Conservation (phyloP, 2,888 invertebrate genomes). For the Acanthococcus lagerstroemiae region DNA sequence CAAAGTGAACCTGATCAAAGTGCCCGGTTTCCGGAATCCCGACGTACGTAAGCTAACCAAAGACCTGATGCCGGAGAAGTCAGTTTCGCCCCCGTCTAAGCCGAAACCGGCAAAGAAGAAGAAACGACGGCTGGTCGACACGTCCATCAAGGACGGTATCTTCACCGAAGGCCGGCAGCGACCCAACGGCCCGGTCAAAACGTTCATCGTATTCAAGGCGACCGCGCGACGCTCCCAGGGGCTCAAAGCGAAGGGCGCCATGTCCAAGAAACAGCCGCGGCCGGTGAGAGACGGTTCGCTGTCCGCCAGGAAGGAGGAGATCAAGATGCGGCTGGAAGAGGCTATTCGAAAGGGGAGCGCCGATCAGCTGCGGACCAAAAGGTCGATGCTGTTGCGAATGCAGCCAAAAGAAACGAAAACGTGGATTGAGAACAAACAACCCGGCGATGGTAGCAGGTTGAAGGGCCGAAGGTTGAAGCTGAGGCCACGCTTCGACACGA, state of each 20-base stretch:
- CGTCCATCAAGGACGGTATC: neutral
- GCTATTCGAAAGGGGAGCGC: no score
- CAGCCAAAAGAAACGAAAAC: no score
- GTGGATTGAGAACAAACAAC: no score
- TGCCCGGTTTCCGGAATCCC: neutral
- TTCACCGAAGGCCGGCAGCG: neutral
- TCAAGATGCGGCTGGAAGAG: no score
- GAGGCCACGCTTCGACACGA: no score
- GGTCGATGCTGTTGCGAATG: no score
- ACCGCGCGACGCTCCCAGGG: neutral
- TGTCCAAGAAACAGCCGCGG: neutral
- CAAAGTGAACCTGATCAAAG: neutral
- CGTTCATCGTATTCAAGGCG: conserved; percentile 4
- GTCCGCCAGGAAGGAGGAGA: neutral
- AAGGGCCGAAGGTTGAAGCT: no score
- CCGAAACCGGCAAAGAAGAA: neutral
- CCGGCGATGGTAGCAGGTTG: no score
- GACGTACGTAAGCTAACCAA: neutral
- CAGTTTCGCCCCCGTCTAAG: neutral
- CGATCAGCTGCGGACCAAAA: no score
- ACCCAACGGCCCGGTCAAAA: neutral
- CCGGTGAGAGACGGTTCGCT: neutral
- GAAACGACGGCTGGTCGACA: neutral
- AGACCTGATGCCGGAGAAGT: neutral
- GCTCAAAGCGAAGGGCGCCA: neutral